A percentile compares a stretch with the other conserved stretches of the same genome.
phyloP scores from a whole-genome alignment of 2,888 invertebrate genomes.

The Sarcophaga rosellei region DNA sequence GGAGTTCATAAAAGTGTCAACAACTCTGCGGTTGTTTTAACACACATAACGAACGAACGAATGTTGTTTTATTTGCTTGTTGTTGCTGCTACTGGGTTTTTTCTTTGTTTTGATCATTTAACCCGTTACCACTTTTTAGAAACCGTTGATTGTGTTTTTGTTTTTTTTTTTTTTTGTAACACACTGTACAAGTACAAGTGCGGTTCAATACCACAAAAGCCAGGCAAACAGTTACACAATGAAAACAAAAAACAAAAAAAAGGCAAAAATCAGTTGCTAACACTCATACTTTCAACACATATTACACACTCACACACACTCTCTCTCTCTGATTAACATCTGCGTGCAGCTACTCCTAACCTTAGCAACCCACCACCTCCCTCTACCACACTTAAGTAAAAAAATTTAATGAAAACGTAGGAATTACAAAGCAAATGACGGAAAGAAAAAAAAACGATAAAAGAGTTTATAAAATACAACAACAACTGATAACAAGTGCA shows the following conservation, averaged over 20 bases:
- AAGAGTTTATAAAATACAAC: background rate
- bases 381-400: no score
- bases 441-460: background rate
- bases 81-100: background rate
- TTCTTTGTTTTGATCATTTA: conserved; percentile 23
- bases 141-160: background rate
- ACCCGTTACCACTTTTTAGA: conserved; percentile 30
- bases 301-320: background rate
- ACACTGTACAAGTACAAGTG: conserved; percentile 18
- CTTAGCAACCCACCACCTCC: no score
- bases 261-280: no score
- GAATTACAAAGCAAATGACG: background rate
- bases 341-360: no score
- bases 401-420: no score
- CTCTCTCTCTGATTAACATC: no score
- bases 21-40: conserved; percentile 71
- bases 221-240: conserved; percentile 2
- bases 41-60: conserved; percentile 36
- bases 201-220: conserved; percentile 55
- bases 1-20: conserved; percentile 79
- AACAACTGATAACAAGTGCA: no score
- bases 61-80: conserved; percentile 32
- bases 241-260: background rate
- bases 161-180: conserved; percentile 2
- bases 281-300: no score